Evolutionary conservation across 30 jellyfish, hydroid and myxozoan species (phyloP), one percentile per base, ranked within the genome.

Genomic region (Hydra vulgaris): DNA sequence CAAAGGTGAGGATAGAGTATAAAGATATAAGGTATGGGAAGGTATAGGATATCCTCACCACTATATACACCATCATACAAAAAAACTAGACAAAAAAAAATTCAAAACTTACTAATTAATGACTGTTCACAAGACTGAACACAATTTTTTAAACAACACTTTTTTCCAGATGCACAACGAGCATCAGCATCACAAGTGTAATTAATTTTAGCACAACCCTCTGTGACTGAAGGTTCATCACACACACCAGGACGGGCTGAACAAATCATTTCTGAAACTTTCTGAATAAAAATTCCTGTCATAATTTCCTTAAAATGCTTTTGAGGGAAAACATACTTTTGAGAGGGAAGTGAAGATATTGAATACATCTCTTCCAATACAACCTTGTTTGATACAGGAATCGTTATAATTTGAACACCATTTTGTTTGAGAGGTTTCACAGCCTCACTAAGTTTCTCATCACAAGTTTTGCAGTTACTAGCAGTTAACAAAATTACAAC

Each of bases 191-290:
- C 86, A 82, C 99, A 94, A 18, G 80, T 85, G 71, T 84, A 79
- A n/a, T 81, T 27, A 0, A 90, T 83, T 25, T 27, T 70, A 8
- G 78, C 85, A 40, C 96, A 89, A 56, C 91, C 85, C 83, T 82
- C 54, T 0, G 88, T 87, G 21, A 74, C 24, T 54, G 95, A 89
- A 27, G 87, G 87, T 74, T 80, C 84, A 0, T 18, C 87, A 72
- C 99, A 94, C 15, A 76, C 81, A 27, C 99, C 99, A 17, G 96
- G 86, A 40, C 82, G 88, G n/a, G 95, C 99, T 82, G 86, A 70
- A 72, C 99, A 94, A 23, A 81, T 77, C 23, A 90, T 84, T 17
- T 72, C 89, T 18, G 96, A 88, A n/a, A 94, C 77, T 71, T 56
- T 81, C 72, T 94, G 96, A 55, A 88, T 94, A 71, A 84, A 66